Conservation (phyloP, 2,113 vertebrate species). For the Phrynocephalus versicolor region DNA sequence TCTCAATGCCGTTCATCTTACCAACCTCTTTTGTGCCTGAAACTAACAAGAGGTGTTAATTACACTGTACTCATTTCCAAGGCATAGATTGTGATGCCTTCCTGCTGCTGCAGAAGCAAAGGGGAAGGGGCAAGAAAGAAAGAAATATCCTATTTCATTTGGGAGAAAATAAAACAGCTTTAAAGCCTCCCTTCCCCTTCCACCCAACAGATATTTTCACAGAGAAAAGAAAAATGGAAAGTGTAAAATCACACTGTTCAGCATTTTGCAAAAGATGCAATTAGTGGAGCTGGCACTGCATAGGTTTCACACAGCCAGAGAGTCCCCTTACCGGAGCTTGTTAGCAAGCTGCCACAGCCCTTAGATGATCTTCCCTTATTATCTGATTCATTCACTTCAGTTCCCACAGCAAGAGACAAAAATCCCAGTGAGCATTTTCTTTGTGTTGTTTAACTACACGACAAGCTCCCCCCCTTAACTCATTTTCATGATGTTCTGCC, state of each 20-base stretch:
- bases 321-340: conserved; percentile 34
- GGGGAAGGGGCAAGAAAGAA: conserved; percentile 17
- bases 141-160: conserved; percentile 41
- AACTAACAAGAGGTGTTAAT: conserved; percentile 36
- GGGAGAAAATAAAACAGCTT: conserved; percentile 46
- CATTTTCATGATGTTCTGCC: background rate
- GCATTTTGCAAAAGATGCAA: conserved; percentile 24
- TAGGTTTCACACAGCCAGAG: conserved; percentile 33
- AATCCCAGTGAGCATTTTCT: background rate
- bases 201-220: background rate
- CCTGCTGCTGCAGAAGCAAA: conserved; percentile 28
- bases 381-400: conserved; percentile 9
- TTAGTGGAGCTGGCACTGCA: conserved; percentile 14
- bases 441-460: background rate
- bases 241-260: conserved; percentile 5
- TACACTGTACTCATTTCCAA: conserved; percentile 27
- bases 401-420: background rate
- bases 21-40: conserved; percentile 27
- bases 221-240: too few species aligned
- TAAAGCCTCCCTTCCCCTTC: background rate
- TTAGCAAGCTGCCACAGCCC: conserved; percentile 21
- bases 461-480: background rate
- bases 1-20: background rate
- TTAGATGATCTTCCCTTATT: conserved; percentile 11
- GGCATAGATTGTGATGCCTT: conserved; percentile 27